phyloP scores from a whole-genome alignment of 1,140 invertebrate genomes.

The Pseudomyrmex sp. region DNA sequence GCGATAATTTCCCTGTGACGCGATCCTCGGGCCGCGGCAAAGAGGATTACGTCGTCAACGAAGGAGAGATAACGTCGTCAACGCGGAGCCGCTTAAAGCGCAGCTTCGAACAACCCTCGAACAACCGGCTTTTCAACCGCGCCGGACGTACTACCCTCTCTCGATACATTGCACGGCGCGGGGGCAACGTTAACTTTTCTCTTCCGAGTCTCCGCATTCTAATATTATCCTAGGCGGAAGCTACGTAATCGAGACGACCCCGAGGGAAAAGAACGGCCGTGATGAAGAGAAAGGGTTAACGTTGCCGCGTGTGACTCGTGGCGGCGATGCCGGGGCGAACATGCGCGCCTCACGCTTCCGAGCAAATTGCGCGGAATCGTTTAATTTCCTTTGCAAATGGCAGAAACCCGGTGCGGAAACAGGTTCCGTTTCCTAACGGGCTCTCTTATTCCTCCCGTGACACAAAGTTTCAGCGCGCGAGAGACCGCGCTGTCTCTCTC shows the following conservation, averaged over 20 bases:
- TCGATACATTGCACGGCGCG: no score
- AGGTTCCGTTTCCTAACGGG: constrained; percentile 25
- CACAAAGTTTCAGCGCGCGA: constrained; percentile 19
- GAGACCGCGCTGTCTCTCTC: no score
- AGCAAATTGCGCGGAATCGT: constrained; percentile 65
- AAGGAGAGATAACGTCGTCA: constrained; percentile 35
- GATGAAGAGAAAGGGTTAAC: no score
- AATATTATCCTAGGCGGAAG: constrained; percentile 13
- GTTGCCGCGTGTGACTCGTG: constrained; percentile 5
- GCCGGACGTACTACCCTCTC: neutral
- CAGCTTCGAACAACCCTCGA: constrained; percentile 32
- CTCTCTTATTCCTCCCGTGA: constrained; percentile 22
- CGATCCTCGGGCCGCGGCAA: constrained; percentile 19
- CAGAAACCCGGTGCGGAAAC: constrained; percentile 35
- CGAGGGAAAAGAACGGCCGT: no score
- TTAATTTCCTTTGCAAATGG: constrained; percentile 68
- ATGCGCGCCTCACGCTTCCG: constrained; percentile 31
- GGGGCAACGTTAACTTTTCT: constrained; percentile 12
- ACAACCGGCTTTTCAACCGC: constrained; percentile 14
- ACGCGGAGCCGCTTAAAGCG: constrained; percentile 29
- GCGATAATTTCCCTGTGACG: constrained; percentile 41
- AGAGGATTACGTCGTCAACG: constrained; percentile 45
- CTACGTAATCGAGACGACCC: constrained; percentile 21
- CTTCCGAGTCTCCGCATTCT: constrained; percentile 24
- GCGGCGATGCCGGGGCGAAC: neutral